Base-by-base conservation (phyloP, 2,888 invertebrate genomes). In the Strigamia transsilvanica region DNA sequence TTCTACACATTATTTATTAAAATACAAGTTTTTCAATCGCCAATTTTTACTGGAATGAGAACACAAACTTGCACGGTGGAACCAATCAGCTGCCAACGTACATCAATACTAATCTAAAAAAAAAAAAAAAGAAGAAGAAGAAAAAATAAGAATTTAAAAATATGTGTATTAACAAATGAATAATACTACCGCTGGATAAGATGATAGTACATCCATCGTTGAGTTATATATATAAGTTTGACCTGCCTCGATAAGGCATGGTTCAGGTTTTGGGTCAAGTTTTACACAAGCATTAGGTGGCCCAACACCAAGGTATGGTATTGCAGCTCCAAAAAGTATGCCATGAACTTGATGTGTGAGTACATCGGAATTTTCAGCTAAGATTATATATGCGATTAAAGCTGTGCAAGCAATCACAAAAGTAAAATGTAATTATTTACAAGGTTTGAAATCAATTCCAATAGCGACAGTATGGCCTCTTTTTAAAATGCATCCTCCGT, bases 401-500 rank as follows among this genome's bases (percentile, higher is more conserved):
- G 5, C 27, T 6, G 1, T 23, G 2, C 27, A 27, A 27, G 27
- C 23, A 77, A 13, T 77, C n/a, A 32, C 23, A 9, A 38, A 38
- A 2, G 38, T 38, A 38, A 27, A 38, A 38, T 38, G 38, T 38
- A 38, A 9, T 4, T 38, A n/a, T 34, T 78, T 78, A 78, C 78
- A 34, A n/a, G 78, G 78, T 41, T 78, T 78, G 78, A 78, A 78
- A 10, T 78, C 32, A 41, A 78, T 78, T 15, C 9, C 78, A 41
- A 78, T 32, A 3, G 12, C 0, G 34, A 78, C 78, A 23, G 21
- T 15, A 13, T 13, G 13, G 15, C 13, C 27, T 41, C 78, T 78
- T 18, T 32, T 21, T 18, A 78, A 78, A 32, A 78, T 27, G 18
- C 78, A 78, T 7, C 73, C 73, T 73, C 27, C 78, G 34, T 78